Evolutionary conservation across 2,113 vertebrate species (phyloP).

Genomic region (Pavo muticus): DNA sequence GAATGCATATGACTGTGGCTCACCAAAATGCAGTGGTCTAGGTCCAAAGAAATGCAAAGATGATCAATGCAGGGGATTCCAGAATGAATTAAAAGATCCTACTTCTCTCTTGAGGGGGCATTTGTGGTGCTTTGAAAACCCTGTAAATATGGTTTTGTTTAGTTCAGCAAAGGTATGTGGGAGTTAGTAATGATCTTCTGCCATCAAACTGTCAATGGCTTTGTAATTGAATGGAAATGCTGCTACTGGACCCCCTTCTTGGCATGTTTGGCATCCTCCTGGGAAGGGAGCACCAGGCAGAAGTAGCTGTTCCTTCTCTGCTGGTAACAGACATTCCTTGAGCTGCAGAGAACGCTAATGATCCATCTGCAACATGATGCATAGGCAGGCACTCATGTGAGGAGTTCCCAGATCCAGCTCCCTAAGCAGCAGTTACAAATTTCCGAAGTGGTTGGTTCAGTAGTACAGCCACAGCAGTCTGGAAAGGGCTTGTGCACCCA

Average conservation of each 20-base stretch:
- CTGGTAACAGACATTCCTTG: neutral
- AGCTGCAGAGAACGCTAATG: neutral
- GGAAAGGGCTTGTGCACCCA: neutral
- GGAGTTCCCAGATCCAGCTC: neutral
- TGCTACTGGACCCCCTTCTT: neutral
- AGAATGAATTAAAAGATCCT: neutral
- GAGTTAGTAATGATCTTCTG: neutral
- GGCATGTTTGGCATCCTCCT: neutral
- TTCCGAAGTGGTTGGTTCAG: neutral
- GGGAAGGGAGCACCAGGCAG: neutral
- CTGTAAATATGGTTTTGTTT: neutral
- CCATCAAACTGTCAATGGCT: neutral
- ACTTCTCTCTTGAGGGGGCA: neutral
- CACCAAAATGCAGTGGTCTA: neutral
- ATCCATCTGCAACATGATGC: neutral
- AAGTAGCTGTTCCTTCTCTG: neutral
- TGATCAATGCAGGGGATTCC: too few species aligned
- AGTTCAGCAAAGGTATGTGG: neutral
- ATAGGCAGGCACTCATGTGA: neutral
- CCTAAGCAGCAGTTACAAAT: neutral
- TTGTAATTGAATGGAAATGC: neutral
- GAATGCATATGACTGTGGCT: fast-evolving
- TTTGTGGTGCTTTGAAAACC: neutral
- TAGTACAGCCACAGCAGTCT: neutral
- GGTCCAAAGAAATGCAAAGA: neutral